Conservation (phyloP, 2,888 invertebrate species). For the Eilema sororculum region DNA sequence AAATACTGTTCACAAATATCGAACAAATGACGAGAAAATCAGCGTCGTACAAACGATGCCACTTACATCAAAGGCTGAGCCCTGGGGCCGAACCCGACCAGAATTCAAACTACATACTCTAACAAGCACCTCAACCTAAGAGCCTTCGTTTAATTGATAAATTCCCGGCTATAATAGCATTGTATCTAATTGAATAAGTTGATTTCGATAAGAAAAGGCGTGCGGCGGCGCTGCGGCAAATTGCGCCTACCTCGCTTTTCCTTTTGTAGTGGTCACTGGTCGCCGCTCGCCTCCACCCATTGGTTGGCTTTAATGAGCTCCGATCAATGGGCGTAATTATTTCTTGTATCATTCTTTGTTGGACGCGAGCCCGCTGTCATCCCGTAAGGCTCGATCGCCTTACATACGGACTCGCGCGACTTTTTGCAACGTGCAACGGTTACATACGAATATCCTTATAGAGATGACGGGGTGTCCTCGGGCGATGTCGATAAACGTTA, state of each 20-base stretch:
- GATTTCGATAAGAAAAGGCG: slow-evolving; percentile 79
- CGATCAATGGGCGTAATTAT: slow-evolving; percentile 86
- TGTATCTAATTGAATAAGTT: slow-evolving; percentile 73
- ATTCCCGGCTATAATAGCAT: slow-evolving; percentile 66
- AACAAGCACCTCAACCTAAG: slow-evolving; percentile 54
- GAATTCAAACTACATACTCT: slow-evolving; percentile 41
- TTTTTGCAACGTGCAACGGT: slow-evolving; percentile 75
- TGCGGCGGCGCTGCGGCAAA: slow-evolving; percentile 79
- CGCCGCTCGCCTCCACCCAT: slow-evolving; percentile 66
- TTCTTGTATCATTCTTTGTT: slow-evolving; percentile 83
- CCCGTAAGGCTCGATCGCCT: slow-evolving; percentile 64
- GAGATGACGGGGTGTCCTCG: slow-evolving; percentile 47
- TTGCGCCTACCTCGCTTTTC: slow-evolving; percentile 73
- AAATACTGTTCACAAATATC: too few species aligned
- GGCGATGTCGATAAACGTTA: slow-evolving; percentile 35
- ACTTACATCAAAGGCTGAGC: neutral
- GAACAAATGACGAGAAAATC: neutral
- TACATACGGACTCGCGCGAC: slow-evolving; percentile 54
- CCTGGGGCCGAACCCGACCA: slow-evolving; percentile 33
- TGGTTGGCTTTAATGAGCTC: slow-evolving; percentile 82
- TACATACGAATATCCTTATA: slow-evolving; percentile 78
- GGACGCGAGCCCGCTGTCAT: slow-evolving; percentile 76
- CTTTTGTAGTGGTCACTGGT: slow-evolving; percentile 67
- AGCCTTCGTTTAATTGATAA: slow-evolving; percentile 67
- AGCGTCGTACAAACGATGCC: neutral